These are phyloP conservation scores for Anolis carolinensis DNA, from an alignment of 2,113 vertebrate species.

Conservation along the genomic window DNA sequence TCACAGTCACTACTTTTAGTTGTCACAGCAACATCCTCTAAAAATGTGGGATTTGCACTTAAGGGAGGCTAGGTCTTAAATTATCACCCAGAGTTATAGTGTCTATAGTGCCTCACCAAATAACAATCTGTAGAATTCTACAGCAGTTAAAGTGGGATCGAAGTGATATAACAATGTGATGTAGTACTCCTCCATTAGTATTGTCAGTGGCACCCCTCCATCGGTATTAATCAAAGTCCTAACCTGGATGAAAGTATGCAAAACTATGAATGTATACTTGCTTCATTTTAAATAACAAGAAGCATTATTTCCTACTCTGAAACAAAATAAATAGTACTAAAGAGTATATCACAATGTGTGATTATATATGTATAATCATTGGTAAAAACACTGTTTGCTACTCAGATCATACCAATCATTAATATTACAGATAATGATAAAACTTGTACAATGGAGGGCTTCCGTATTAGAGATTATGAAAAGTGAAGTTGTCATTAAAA, in stretches of 20 bases:
- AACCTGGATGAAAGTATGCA: neutral
- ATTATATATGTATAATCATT: neutral
- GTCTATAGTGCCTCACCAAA: no score
- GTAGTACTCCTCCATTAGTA: no score
- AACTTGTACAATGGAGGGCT: conserved; percentile 10
- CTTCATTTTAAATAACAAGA: conserved; percentile 1
- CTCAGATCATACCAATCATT: neutral
- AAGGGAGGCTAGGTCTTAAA: no score
- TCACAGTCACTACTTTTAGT: no score
- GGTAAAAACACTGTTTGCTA: neutral
- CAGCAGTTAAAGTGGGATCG: no score
- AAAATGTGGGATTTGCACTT: no score
- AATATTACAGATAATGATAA: neutral
- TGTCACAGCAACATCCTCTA: no score
- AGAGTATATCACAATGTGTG: conserved; percentile 22
- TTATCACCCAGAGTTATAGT: no score
- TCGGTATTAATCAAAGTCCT: neutral
- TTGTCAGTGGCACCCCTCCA: neutral
- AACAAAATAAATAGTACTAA: neutral
- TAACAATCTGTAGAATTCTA: no score
- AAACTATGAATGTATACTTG: neutral
- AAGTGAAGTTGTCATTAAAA: conserved; percentile 25
- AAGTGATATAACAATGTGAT: no score
- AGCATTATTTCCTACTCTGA: neutral
- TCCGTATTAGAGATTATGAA: conserved; percentile 20